Base-by-base conservation (phyloP, 1,140 invertebrate species). In the Zaprionus camerounensis region DNA sequence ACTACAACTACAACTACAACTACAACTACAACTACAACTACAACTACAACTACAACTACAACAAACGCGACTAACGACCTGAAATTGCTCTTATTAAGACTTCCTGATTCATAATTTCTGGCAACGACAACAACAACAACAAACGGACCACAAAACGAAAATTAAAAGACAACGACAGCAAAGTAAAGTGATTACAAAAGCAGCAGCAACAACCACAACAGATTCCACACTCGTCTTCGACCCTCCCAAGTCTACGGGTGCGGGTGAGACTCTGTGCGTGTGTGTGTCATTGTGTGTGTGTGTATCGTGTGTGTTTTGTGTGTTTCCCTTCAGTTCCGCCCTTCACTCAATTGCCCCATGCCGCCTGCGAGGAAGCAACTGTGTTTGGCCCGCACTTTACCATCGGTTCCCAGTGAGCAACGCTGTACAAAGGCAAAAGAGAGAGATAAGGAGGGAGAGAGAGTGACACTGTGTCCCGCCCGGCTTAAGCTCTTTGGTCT, bases 51-150 rank as follows among this genome's bases (percentile, higher is more conserved):
- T 44, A 44, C 41, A 17, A 44, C 41, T 44, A 44, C 41, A 17
- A 44, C 41, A 17, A 44, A 44, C 26, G 73, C 81, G 80, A 91
- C 83, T 91, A 91, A 91, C 83, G 83, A 91, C 82, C 81, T 86
- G 73, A 91, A 91, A 91, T 91, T 91, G 87, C 82, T 83, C 83
- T 91, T 91, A 91, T 91, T 91, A 91, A 91, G 87, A 91, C 87
- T 91, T 91, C 87, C 87, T 91, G 87, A 91, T 91, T 86, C 81
- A 81, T 87, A 87, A 91, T 87, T 83, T 78, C 80, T 77, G 77
- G 72, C 62, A 61, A n/a, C 70, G 44, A 51, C 46, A 68, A 13
- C 57, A 68, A 24, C 34, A 63, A 70, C 17, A 58, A 41, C 22
- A 49, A 65, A 58, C 20, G 34, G 12, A 59, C 41, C 46, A 55